phyloP scores from a whole-genome alignment of 2,797 vertebrate species.

The Melanotaenia pygmaea region DNA sequence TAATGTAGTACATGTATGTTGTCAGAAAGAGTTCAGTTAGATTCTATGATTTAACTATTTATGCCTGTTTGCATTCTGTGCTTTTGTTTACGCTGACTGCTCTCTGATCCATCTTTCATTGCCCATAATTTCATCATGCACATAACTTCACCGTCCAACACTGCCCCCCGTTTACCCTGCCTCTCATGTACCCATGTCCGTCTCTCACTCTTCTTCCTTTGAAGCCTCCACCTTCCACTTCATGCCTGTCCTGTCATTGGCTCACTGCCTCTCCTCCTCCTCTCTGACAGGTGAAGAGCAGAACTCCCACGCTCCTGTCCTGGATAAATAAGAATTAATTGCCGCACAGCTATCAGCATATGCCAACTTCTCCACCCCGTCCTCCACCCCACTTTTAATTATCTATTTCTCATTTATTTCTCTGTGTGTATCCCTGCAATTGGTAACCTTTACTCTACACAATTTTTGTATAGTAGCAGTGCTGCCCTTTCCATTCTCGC shows the following conservation, averaged over 20 bases:
- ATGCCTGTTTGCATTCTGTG: neutral
- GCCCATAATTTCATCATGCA: neutral
- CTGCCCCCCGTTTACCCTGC: neutral
- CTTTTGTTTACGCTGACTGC: neutral
- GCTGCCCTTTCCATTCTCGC: conserved; percentile 21
- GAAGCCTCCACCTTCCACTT: conserved; percentile 12
- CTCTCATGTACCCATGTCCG: conserved; percentile 2
- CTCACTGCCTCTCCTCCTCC: conserved; percentile 36
- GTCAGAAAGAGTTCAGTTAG: neutral
- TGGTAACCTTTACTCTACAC: conserved; percentile 54
- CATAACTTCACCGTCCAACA: conserved; percentile 13
- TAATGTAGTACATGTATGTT: neutral
- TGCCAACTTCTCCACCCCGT: conserved; percentile 60
- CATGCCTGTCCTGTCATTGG: conserved; percentile 23
- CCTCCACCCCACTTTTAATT: conserved; percentile 43
- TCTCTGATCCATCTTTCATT: neutral
- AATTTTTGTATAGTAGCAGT: neutral
- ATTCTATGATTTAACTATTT: neutral
- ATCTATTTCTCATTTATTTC: conserved; percentile 48
- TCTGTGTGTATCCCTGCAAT: conserved; percentile 25
- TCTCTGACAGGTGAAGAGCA: conserved; percentile 58
- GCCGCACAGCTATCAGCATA: conserved; percentile 65
- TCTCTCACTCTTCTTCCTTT: conserved; percentile 4
- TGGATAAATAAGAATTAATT: conserved; percentile 78
- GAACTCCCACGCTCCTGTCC: conserved; percentile 54